Evolutionary conservation across 2,113 vertebrate genomes (phyloP).

Genomic region (Oceanodroma tethys): DNA sequence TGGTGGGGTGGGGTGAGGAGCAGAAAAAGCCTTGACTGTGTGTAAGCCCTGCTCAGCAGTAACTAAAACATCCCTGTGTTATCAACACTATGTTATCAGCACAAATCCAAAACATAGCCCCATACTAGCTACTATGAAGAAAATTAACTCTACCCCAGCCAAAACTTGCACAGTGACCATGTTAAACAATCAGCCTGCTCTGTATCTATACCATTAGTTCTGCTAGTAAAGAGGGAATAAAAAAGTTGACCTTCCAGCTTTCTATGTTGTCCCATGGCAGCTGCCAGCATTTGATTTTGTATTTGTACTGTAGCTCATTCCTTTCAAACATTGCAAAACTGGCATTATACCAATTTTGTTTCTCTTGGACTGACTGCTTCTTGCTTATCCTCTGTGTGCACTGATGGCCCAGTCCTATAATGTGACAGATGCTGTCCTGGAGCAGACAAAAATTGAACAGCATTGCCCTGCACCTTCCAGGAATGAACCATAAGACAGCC

Average conservation of each 20-base stretch:
- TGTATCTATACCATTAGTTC: background rate
- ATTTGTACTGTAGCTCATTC: background rate
- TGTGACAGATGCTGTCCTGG: slow-evolving; percentile 11
- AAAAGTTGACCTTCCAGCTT: background rate
- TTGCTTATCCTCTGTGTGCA: background rate
- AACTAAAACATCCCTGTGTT: background rate
- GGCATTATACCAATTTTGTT: background rate
- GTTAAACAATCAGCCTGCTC: background rate
- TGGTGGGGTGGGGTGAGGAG: background rate
- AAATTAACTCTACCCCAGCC: background rate
- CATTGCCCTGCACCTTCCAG: background rate
- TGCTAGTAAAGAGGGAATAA: background rate
- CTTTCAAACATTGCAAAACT: background rate
- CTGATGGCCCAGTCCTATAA: background rate
- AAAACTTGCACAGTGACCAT: background rate
- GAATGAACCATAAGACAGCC: background rate
- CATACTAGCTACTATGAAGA: background rate
- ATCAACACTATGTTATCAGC: background rate
- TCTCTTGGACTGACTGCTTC: background rate
- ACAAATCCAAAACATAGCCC: background rate
- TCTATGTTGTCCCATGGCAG: background rate
- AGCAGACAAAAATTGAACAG: background rate
- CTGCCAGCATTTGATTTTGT: background rate
- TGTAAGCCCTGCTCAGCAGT: background rate
- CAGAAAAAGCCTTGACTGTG: background rate